These are phyloP conservation scores for Macropis europaea DNA, from an alignment of 2,888 invertebrate genomes.

Conservation along the genomic window DNA sequence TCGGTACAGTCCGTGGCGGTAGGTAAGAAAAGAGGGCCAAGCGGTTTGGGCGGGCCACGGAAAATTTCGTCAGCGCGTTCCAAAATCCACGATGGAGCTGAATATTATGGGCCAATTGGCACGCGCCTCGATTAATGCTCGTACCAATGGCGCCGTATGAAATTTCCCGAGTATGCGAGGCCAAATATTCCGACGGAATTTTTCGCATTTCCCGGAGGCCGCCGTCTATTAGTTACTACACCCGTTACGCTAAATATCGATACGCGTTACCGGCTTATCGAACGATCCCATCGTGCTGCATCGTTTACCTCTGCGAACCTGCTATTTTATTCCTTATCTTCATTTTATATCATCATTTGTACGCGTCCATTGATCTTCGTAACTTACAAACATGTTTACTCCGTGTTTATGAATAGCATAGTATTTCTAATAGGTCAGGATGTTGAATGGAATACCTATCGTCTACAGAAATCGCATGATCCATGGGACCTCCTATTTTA, in stretches of 20 bases:
- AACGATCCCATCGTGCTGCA: conserved; percentile 18
- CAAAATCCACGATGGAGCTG: conserved; percentile 21
- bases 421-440: no score
- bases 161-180: background rate
- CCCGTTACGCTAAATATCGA: conserved; percentile 24
- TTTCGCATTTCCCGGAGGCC: conserved; percentile 18
- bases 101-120: conserved; percentile 26
- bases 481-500: no score
- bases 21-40: no score
- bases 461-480: no score
- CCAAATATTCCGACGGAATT: conserved; percentile 26
- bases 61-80: background rate
- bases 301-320: conserved; percentile 32
- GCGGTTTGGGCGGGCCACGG: background rate
- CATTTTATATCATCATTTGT: background rate
- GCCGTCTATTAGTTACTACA: conserved; percentile 19
- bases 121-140: conserved; percentile 23
- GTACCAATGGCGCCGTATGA: conserved; percentile 16
- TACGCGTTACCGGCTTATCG: conserved; percentile 37
- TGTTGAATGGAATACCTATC: no score
- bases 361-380: background rate
- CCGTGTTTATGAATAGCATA: no score
- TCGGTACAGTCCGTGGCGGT: no score
- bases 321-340: conserved; percentile 20
- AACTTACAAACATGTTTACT: no score